Base-by-base conservation (phyloP, 1,140 invertebrate genomes). In the Drosophila sproati region DNA sequence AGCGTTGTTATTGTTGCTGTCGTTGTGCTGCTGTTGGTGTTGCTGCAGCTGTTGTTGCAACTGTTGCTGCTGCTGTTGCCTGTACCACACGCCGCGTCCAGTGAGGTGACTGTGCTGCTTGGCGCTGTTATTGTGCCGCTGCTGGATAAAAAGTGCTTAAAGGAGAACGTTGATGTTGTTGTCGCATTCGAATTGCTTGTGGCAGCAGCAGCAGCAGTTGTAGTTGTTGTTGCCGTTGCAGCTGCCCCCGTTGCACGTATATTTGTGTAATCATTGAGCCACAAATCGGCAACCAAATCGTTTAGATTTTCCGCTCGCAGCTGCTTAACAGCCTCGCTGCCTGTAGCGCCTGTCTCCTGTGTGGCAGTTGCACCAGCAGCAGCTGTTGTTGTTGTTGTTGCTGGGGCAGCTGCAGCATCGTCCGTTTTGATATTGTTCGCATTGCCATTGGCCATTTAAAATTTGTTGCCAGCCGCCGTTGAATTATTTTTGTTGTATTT, bases 131-230 rank as follows among this genome's bases (percentile, higher is more conserved):
- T 70, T 7, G 87, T 87, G 52, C 82, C 75, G 45, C 87, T 82
- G 67, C 82, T 90, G 47, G 79, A 90, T 76, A 97, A 88, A 90
- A 97, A 97, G 89, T 97, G 96, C 90, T 96, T 96, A 85, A 97
- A 96, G 41, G 96, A 97, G 91, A 97, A 96, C 10, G 86, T 85
- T 5, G 90, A 91, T 34, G 20, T 20, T 20, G 76, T 57, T 3
- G 32, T 7, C 8, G 39, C 32, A 56, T 31, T 34, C 8, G 51
- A 20, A 8, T 35, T 56, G 51, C 20, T 7, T 51, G 57, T 8
- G 20, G 69, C 31, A n/a, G 50, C 6, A 34, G 47, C 5, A n/a
- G 61, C 28, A 74, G 69, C 34, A 10, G 63, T 43, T 37, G 20
- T 31, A 6, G 32, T 29, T 7, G 29, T 12, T 47, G 64, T 20